phyloP scores from a whole-genome alignment of 1,140 invertebrate genomes.

The Acromyrmex heyeri region DNA sequence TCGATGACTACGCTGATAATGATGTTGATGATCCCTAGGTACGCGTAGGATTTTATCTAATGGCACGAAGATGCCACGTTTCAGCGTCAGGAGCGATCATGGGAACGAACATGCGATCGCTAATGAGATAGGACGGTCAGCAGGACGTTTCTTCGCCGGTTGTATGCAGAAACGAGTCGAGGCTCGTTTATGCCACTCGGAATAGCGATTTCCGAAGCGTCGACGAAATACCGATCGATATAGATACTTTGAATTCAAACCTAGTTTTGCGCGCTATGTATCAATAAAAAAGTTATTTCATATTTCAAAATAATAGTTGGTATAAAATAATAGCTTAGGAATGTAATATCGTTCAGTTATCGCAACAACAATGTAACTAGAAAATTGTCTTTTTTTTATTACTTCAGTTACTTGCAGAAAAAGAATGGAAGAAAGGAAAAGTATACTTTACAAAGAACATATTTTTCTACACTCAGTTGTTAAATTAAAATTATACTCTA shows the following conservation, averaged over 20 bases:
- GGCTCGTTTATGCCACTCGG: background rate
- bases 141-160: conserved; percentile 18
- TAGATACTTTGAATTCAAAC: background rate
- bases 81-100: conserved; percentile 54
- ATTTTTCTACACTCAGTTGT: too few species aligned
- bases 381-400: too few species aligned
- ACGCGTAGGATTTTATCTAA: conserved; percentile 58
- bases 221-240: conserved; percentile 11
- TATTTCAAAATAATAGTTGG: background rate
- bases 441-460: too few species aligned
- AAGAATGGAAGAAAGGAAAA: too few species aligned
- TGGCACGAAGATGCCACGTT: conserved; percentile 52
- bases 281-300: background rate
- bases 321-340: background rate
- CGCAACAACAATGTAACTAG: too few species aligned
- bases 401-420: too few species aligned
- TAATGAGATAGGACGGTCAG: conserved; percentile 53
- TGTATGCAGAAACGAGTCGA: conserved; percentile 22
- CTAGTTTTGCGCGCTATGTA: background rate
- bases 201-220: conserved; percentile 9
- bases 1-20: conserved; percentile 63
- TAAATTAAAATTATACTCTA: too few species aligned
- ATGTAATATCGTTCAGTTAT: too few species aligned
- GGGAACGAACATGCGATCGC: conserved; percentile 52
- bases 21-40: conserved; percentile 63